Percentiles rank a stretch among this genome's conserved stretches.
Conservation (phyloP, 2,888 invertebrate genomes). For the Polyploca ridens region DNA sequence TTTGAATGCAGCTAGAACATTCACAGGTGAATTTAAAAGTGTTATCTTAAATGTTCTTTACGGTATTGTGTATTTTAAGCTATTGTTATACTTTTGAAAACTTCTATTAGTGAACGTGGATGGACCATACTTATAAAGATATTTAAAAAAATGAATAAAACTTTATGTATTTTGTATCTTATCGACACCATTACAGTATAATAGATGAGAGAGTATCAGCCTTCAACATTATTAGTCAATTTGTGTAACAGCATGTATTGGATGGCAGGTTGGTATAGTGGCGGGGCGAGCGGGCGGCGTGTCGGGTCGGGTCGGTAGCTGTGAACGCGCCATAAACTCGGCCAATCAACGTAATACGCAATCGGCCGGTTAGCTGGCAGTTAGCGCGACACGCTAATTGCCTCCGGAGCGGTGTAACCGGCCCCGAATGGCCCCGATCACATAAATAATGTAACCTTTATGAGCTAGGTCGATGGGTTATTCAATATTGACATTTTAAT, state of each 20-base stretch:
- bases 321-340: not conserved
- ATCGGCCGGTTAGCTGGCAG: slow-evolving; percentile 3
- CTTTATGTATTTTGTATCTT: too few relatives aligned
- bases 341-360: slow-evolving; percentile 5
- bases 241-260: not conserved
- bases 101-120: too few relatives aligned
- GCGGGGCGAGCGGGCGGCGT: too few relatives aligned
- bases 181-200: not conserved
- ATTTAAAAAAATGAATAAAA: too few relatives aligned
- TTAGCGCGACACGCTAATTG: slow-evolving; percentile 1
- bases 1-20: not conserved
- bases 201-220: not conserved
- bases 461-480: not conserved
- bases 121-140: too few relatives aligned
- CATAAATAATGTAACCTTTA: slow-evolving; percentile 7
- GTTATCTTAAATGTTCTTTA: not conserved
- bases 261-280: too few relatives aligned
- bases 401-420: slow-evolving; percentile 4
- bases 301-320: not conserved
- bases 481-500: not conserved
- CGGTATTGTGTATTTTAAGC: not conserved
- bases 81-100: not conserved
- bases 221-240: not conserved
- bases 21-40: not conserved
- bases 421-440: not conserved